Conservation (phyloP, 2,888 invertebrate species). For the Meliscaeva auricollis region DNA sequence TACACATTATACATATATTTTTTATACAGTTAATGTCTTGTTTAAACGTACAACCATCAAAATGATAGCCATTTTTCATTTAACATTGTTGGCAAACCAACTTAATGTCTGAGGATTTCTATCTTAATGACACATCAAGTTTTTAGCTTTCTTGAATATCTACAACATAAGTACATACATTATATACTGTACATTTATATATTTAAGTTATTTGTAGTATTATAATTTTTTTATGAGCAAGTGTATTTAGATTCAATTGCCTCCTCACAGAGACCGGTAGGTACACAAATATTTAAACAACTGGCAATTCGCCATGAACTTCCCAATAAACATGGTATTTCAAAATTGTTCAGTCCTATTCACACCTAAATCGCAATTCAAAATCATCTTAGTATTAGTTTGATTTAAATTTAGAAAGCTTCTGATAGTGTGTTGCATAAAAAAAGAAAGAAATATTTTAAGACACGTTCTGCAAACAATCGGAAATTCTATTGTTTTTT, state of each 20-base stretch:
- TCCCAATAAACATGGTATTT: slow-evolving; percentile 73
- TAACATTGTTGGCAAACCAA: slow-evolving; percentile 1
- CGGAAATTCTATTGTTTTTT: slow-evolving; percentile 11
- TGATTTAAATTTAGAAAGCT: slow-evolving; percentile 56
- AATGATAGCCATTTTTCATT: neutral
- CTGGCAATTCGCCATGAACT: slow-evolving; percentile 72
- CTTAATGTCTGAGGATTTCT: slow-evolving; percentile 13
- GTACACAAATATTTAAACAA: slow-evolving; percentile 45
- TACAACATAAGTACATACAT: too few species aligned
- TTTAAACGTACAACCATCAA: neutral
- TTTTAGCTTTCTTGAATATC: slow-evolving; percentile 14
- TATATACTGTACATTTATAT: neutral
- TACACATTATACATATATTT: too few species aligned
- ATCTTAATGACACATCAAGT: slow-evolving; percentile 45
- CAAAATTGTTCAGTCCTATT: slow-evolving; percentile 64
- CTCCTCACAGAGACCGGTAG: slow-evolving; percentile 36
- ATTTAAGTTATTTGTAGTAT: slow-evolving; percentile 8
- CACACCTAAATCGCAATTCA: slow-evolving; percentile 60
- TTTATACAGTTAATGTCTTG: too few species aligned
- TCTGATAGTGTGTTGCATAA: slow-evolving; percentile 43
- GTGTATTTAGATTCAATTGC: slow-evolving; percentile 20
- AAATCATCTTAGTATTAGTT: slow-evolving; percentile 44
- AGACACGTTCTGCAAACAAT: slow-evolving; percentile 2
- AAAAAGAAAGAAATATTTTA: slow-evolving; percentile 11
- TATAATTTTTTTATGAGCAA: slow-evolving; percentile 23